phyloP scores from a whole-genome alignment of 1,140 invertebrate genomes.

The Megathymus violae region DNA sequence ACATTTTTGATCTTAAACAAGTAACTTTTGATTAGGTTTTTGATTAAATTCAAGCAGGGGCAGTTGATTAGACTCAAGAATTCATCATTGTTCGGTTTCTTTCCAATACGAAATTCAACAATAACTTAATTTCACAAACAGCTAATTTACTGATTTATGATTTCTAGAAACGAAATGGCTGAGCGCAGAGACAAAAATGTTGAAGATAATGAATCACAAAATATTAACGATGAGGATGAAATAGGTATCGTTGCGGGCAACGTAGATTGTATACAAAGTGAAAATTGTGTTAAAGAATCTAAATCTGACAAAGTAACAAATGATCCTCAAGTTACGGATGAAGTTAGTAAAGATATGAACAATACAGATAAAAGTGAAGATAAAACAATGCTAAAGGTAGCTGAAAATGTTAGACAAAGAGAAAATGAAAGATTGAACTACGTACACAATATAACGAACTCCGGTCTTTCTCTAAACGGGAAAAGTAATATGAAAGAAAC shows the following conservation, averaged over 20 bases:
- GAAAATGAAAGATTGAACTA: constrained; percentile 56
- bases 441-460: constrained; percentile 65
- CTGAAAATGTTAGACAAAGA: constrained; percentile 44
- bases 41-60: too few species aligned
- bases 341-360: constrained; percentile 33
- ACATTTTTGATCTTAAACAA: too few species aligned
- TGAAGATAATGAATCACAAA: constrained; percentile 27
- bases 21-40: too few species aligned
- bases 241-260: constrained; percentile 3
- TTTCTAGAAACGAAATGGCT: constrained; percentile 28
- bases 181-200: constrained; percentile 3
- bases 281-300: constrained; percentile 17
- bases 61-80: too few species aligned
- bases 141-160: too few species aligned
- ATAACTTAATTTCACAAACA: too few species aligned
- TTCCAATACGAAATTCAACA: too few species aligned
- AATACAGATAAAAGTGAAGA: constrained; percentile 35
- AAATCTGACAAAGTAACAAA: constrained; percentile 40
- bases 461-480: constrained; percentile 45
- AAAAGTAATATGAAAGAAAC: constrained; percentile 57
- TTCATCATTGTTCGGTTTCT: too few species aligned
- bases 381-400: constrained; percentile 36
- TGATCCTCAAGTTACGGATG: constrained; percentile 28
- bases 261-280: background rate
- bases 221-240: constrained; percentile 20